phyloP scores from a whole-genome alignment of 2,888 invertebrate species.

The Epistrophe eligans region DNA sequence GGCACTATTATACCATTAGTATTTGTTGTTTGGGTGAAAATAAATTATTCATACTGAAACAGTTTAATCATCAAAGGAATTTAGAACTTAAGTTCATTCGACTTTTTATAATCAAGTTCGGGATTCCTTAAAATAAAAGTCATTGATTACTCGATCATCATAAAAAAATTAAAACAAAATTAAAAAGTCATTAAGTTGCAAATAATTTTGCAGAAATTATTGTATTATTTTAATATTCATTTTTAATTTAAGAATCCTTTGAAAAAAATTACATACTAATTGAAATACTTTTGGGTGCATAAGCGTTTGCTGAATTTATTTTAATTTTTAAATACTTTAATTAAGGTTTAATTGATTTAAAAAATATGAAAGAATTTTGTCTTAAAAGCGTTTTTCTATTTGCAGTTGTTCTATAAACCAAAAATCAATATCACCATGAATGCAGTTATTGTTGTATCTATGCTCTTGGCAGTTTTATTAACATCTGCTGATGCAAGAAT shows the following conservation, averaged over 20 bases:
- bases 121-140: background rate
- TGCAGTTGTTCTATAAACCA: slow-evolving; percentile 31
- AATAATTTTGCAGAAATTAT: background rate
- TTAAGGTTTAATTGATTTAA: background rate
- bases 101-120: background rate
- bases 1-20: background rate
- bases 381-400: background rate
- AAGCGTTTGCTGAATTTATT: background rate
- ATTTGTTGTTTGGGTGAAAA: background rate
- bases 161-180: background rate
- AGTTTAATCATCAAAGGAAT: background rate
- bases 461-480: slow-evolving; percentile 29
- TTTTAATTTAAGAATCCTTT: background rate
- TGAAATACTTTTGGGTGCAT: background rate
- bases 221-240: background rate
- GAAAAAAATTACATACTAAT: background rate
- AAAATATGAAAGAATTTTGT: background rate
- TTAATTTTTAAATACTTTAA: background rate
- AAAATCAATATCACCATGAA: slow-evolving; percentile 40
- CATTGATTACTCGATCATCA: background rate
- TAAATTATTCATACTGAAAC: background rate
- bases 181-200: background rate
- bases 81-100: background rate
- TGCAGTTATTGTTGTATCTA: slow-evolving; percentile 36
- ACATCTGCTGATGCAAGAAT: slow-evolving; percentile 43